These are phyloP conservation scores for Girardinus metallicus DNA, from an alignment of 2,797 vertebrate species.

Conservation along the genomic window DNA sequence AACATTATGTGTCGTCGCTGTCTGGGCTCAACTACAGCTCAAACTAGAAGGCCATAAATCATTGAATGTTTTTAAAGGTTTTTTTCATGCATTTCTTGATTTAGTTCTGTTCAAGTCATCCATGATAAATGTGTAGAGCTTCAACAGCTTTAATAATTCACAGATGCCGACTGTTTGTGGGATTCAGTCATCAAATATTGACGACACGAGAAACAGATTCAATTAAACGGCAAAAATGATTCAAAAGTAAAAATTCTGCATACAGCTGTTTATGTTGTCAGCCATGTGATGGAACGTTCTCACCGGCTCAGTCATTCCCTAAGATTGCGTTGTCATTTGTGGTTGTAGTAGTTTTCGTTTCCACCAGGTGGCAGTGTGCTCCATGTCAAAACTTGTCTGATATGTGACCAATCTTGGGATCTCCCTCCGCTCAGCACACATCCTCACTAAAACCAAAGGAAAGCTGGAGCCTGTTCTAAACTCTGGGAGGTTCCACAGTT, in stretches of 20 bases:
- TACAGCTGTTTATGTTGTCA: not conserved
- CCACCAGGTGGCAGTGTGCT: conserved; percentile 57
- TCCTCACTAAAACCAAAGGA: not conserved
- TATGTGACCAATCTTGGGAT: not conserved
- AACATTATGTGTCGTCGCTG: not conserved
- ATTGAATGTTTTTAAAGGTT: not conserved
- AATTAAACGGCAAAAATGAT: not conserved
- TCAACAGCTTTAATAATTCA: not conserved
- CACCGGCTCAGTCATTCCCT: not conserved
- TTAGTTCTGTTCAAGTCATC: not conserved
- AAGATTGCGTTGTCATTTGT: not conserved
- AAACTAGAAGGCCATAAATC: not conserved
- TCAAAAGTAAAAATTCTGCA: conserved; percentile 3
- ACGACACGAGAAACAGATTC: not conserved
- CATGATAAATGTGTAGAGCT: not conserved
- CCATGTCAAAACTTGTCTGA: conserved; percentile 10
- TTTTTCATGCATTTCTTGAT: not conserved
- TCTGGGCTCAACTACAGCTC: not conserved
- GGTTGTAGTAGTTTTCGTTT: conserved; percentile 23
- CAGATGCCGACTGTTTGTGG: not conserved
- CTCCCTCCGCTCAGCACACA: not conserved
- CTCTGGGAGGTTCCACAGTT: not conserved
- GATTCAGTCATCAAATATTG: not conserved
- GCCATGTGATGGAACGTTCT: not conserved
- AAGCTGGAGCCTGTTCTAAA: not conserved